A percentile compares a stretch with the other conserved stretches of the same genome.
Conservation (phyloP, 2,113 vertebrate species). For the Mustela nigripes region DNA sequence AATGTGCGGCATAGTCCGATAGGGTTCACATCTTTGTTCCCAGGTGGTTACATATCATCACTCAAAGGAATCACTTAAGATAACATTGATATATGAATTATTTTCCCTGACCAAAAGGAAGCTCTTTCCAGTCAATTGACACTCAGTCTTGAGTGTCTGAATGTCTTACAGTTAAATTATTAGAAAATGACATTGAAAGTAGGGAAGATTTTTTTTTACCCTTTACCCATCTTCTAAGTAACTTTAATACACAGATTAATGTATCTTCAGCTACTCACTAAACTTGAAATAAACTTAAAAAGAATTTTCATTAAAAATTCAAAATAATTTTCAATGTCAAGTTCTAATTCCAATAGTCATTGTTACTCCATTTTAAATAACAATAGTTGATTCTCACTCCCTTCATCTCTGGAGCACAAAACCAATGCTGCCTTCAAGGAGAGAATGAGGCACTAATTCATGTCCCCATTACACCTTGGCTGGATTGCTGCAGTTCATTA, state of each 20-base stretch:
- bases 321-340: constrained; percentile 38
- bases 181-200: constrained; percentile 78
- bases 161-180: constrained; percentile 77
- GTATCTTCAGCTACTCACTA: not conserved
- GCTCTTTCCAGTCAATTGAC: constrained; percentile 81
- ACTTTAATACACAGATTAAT: not conserved
- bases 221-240: constrained; percentile 25
- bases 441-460: not conserved
- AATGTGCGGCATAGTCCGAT: constrained; percentile 22
- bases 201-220: not conserved
- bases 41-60: constrained; percentile 79
- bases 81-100: constrained; percentile 84
- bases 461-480: not conserved
- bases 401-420: not conserved
- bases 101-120: constrained; percentile 75
- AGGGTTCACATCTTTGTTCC: constrained; percentile 80
- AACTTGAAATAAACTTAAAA: constrained; percentile 23
- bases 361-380: constrained; percentile 37
- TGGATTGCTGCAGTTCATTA: not conserved
- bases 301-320: constrained; percentile 38
- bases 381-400: not conserved
- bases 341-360: constrained; percentile 23
- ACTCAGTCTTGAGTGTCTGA: constrained; percentile 81
- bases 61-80: constrained; percentile 80
- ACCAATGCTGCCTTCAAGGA: not conserved